Evolutionary conservation across 2,113 vertebrate species (phyloP).

Genomic region (Chrysochloris asiatica): DNA sequence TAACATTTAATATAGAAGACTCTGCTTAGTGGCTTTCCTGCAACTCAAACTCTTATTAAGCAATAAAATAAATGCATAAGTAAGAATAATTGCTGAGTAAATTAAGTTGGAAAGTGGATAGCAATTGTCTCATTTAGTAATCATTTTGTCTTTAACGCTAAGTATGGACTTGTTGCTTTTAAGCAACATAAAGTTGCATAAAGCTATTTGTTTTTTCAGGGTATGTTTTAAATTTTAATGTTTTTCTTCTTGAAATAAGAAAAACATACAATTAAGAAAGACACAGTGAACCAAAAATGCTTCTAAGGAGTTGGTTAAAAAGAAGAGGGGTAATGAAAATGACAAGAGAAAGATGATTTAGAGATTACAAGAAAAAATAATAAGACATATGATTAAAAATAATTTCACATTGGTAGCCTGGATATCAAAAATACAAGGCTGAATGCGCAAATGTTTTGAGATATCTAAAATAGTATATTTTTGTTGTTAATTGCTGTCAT

Average conservation of each 20-base stretch:
- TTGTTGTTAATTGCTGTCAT: no score
- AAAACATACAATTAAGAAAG: conserved; percentile 21
- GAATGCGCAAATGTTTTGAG: not conserved
- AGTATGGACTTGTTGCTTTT: conserved; percentile 31
- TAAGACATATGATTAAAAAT: conserved; percentile 11
- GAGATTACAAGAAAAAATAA: conserved; percentile 26
- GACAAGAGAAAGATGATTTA: not conserved
- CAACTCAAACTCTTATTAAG: conserved; percentile 45
- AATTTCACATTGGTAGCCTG: not conserved
- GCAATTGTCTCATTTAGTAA: conserved; percentile 35
- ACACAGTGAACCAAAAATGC: conserved; percentile 55
- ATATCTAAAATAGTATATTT: no score
- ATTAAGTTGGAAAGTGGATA: conserved; percentile 47
- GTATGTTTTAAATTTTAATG: conserved; percentile 53
- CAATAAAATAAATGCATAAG: conserved; percentile 50
- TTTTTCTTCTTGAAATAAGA: conserved; percentile 64
- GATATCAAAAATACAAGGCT: not conserved
- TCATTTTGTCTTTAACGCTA: conserved; percentile 61
- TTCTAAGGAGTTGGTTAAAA: conserved; percentile 59
- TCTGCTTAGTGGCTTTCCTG: conserved; percentile 46
- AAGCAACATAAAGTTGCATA: conserved; percentile 55
- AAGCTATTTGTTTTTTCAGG: conserved; percentile 40
- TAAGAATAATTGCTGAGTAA: conserved; percentile 58
- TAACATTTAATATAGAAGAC: conserved; percentile 5
- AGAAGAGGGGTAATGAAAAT: conserved; percentile 65